Conservation (phyloP, 2,797 vertebrate genomes). For the Acanthurus tractus region DNA sequence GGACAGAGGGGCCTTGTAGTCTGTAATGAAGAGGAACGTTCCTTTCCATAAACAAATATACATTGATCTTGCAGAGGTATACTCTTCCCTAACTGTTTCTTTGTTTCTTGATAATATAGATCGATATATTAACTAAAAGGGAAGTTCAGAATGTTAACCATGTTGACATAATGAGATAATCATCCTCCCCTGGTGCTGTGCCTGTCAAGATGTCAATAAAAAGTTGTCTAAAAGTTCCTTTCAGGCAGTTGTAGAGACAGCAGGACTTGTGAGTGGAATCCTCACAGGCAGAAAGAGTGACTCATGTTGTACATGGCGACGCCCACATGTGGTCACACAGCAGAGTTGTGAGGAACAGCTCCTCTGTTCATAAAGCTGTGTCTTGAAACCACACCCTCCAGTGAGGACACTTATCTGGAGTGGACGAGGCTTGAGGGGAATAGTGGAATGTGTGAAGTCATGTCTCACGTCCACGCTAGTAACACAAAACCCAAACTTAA, state of each 20-base stretch:
- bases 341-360: constrained; percentile 12
- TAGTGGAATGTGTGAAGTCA: constrained; percentile 36
- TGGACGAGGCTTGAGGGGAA: background rate
- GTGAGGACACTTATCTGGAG: constrained; percentile 16
- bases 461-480: constrained; percentile 21
- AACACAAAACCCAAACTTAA: background rate
- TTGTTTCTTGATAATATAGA: constrained; percentile 25
- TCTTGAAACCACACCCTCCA: constrained; percentile 63
- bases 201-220: constrained; percentile 32
- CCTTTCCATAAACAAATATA: background rate
- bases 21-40: constrained; percentile 10
- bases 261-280: constrained; percentile 39
- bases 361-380: constrained; percentile 25
- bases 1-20: constrained; percentile 40
- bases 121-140: constrained; percentile 58
- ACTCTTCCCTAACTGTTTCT: background rate
- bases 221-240: constrained; percentile 40
- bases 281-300: constrained; percentile 80
- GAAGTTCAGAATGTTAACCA: constrained; percentile 39
- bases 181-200: background rate
- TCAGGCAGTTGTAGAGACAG: constrained; percentile 29
- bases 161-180: constrained; percentile 47
- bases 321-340: constrained; percentile 61
- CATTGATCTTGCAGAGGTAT: background rate
- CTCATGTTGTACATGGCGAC: constrained; percentile 68